A percentile compares a stretch with the other conserved stretches of the same genome.
Evolutionary conservation across 2,888 invertebrate genomes (phyloP).

Genomic region (Strigamia crassipes): DNA sequence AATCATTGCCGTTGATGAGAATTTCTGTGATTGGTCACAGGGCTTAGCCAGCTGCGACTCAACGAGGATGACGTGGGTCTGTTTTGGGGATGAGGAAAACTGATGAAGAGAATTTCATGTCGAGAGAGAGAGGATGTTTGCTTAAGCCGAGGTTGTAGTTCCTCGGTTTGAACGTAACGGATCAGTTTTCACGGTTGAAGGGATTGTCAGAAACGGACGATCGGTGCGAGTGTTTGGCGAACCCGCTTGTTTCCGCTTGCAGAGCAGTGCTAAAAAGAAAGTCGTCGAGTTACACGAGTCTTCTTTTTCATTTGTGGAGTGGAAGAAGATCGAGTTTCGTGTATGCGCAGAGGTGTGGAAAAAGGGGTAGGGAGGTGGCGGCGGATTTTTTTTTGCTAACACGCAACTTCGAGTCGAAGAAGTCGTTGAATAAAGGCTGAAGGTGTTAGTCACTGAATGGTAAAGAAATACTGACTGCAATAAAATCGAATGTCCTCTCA

Average conservation of each 20-base stretch:
- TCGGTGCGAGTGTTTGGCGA: neutral
- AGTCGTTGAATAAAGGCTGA: too few species aligned
- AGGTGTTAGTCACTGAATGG: too few species aligned
- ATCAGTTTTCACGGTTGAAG: slow-evolving; percentile 40
- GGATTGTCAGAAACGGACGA: slow-evolving; percentile 33
- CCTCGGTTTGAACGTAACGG: neutral
- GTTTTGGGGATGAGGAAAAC: neutral
- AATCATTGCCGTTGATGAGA: slow-evolving; percentile 29
- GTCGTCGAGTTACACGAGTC: slow-evolving; percentile 32
- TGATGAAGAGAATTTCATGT: slow-evolving; percentile 23
- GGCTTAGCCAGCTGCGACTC: slow-evolving; percentile 39
- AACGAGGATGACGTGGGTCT: neutral
- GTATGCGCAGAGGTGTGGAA: neutral
- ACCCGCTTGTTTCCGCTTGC: slow-evolving; percentile 10
- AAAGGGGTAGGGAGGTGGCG: neutral
- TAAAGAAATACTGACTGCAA: too few species aligned
- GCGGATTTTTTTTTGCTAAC: too few species aligned
- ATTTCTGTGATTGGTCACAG: neutral
- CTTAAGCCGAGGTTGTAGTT: slow-evolving; percentile 11
- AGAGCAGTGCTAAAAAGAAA: slow-evolving; percentile 17
- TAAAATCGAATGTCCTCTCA: neutral
- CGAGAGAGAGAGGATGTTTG: slow-evolving; percentile 15
- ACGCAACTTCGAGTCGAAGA: too few species aligned
- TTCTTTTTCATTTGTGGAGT: neutral
- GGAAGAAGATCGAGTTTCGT: neutral